Percentiles rank a stretch among this genome's conserved stretches.
These are phyloP conservation scores for Hirtodrosophila duncani DNA, from an alignment of 2,888 invertebrate species.

Conservation along the genomic window DNA sequence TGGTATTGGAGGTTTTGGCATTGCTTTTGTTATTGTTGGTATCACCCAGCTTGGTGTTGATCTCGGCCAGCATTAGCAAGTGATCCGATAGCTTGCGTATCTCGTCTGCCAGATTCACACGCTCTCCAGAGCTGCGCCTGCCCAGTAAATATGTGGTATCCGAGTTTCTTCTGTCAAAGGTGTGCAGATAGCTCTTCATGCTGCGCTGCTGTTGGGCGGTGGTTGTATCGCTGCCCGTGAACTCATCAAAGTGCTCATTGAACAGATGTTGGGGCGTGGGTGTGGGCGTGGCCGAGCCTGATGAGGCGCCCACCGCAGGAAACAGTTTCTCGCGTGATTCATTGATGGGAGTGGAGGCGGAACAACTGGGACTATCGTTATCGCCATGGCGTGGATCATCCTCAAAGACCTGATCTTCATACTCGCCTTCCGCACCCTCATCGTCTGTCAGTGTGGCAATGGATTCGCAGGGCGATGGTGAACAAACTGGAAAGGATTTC, in stretches of 20 bases:
- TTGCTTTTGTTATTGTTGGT: constrained; percentile 25
- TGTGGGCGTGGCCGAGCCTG: constrained; percentile 53
- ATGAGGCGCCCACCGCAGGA: constrained; percentile 47
- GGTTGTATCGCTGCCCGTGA: constrained; percentile 59
- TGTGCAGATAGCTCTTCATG: constrained; percentile 78
- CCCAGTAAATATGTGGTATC: constrained; percentile 85
- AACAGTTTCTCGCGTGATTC: constrained; percentile 76
- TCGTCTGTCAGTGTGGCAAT: constrained; percentile 84
- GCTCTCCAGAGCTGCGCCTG: constrained; percentile 81
- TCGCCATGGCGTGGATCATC: constrained; percentile 48
- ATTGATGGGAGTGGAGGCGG: constrained; percentile 69
- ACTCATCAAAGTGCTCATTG: constrained; percentile 64
- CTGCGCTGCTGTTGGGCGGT: constrained; percentile 64
- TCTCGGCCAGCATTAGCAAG: constrained; percentile 84
- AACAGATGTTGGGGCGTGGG: constrained; percentile 69
- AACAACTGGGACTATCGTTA: constrained; percentile 50
- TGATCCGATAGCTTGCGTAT: constrained; percentile 90
- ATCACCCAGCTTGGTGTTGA: constrained; percentile 79
- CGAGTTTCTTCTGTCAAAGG: constrained; percentile 86
- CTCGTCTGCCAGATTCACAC: constrained; percentile 88
- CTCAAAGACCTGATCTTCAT: constrained; percentile 32
- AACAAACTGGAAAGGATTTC: constrained; percentile 82
- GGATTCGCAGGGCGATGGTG: constrained; percentile 89
- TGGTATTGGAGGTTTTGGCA: constrained; percentile 19
- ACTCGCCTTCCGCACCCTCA: constrained; percentile 73